Evolutionary conservation across 2,888 invertebrate genomes (phyloP), one percentile per base, ranked within the genome.

Genomic region (Drymonia ruficornis): DNA sequence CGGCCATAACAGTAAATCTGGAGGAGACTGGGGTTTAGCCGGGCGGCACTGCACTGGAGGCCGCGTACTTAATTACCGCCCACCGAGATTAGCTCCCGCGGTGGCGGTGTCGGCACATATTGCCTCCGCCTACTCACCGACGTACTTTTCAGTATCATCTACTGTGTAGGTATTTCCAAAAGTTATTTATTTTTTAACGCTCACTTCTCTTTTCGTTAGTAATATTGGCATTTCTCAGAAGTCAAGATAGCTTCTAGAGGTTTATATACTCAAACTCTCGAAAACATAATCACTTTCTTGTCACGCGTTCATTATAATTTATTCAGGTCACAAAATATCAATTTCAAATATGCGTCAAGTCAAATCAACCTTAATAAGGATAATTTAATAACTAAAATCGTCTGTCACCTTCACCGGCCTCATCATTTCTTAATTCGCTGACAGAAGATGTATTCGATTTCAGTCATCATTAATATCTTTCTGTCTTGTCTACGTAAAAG

Each of bases 1-100:
- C 65, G 74, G 82, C 86, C 69, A 88, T 90, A 90, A 89, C 89
- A 87, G 81, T 91, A 90, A 91, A 91, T 91, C 87, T 83, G 94
- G 93, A 78, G 79, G 72, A 83, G 82, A 77, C 75, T 75, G 69
- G 76, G 88, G 85, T 88, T 89, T 89, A 87, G 78, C 72, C 70
- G 74, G 70, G 55, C 70, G 62, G 65, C 52, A 77, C 66, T 76
- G 78, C 76, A 78, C 77, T 74, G 73, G 75, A 75, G 75, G 75
- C 70, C 75, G 59, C 72, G 74, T 80, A 81, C 80, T 89, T 90
- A 90, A 91, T 91, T 89, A 89, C 87, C 74, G 65, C 81, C 78
- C 73, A 78, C 78, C 74, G 82, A 86, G 88, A 90, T 89, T 89
- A 81, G 81, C 81, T 82, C 79, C 69, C 74, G 65, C 67, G 60